Evolutionary conservation across 2,797 vertebrate species (phyloP), one percentile per base, ranked within the genome.

Genomic region (Melanotaenia trifasciata): DNA sequence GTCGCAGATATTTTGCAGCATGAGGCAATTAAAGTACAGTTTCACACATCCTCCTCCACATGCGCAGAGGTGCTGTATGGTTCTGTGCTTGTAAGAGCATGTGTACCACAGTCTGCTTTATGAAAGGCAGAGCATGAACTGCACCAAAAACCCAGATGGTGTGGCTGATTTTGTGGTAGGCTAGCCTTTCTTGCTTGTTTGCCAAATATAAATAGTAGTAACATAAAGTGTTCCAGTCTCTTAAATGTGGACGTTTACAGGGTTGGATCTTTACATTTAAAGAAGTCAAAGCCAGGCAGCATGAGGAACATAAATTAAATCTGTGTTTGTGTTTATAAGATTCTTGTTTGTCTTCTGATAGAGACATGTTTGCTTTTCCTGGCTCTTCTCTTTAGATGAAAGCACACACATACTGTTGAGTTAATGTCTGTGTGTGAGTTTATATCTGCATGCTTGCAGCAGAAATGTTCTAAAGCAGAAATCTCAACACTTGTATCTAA

Each of bases 121-220:
- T 57, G 45, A 72, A 28, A 57, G 20, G 35, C 61, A 35, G 68
- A 58, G 47, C 59, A 53, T 58, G 56, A 54, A 67, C 36, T 58
- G 62, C 65, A 77, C 33, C 65, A 56, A 65, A 75, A 20, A 68
- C 56, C 58, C 80, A 78, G 74, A 76, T 74, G 80, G 66, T 59
- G 20, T 57, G 30, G 45, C 67, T 16, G 14, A 11, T 43, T 43
- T 16, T 43, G 40, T 43, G 40, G 4, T 11, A 43, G 14, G 14
- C 12, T 43, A 5, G 28, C 28, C 2, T 18, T 43, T 43, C 13
- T 18, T 43, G 40, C 40, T 16, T 13, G 14, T 16, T 43, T 43
- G 1, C 40, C 40, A 43, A 12, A 14, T 12, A 38, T 12, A 38
- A 11, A 14, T 1, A 38, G 36, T 38, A 12, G 36, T 38, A 36